Evolutionary conservation across 2,888 invertebrate species (phyloP).

Genomic region (Pheosia tremula): DNA sequence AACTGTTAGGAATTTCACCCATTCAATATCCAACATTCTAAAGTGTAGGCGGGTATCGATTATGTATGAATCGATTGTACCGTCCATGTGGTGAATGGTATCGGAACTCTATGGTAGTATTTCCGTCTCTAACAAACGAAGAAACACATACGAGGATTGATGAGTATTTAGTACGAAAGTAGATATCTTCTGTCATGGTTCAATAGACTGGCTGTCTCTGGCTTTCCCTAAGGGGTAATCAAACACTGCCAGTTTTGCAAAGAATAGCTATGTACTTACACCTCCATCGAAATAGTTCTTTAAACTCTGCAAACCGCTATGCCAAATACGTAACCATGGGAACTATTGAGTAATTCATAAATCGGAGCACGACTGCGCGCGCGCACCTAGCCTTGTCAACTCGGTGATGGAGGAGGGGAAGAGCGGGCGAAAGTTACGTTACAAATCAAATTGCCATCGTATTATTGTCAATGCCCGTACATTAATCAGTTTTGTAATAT

Average conservation of each 20-base stretch:
- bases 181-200: too few species aligned
- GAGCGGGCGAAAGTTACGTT: slow-evolving; percentile 69
- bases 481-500: slow-evolving; percentile 53
- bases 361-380: slow-evolving; percentile 39
- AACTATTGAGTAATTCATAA: slow-evolving; percentile 39
- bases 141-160: too few species aligned
- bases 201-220: too few species aligned
- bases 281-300: too few species aligned
- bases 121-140: neutral
- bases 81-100: slow-evolving; percentile 13
- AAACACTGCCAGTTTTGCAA: too few species aligned
- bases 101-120: neutral
- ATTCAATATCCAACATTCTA: slow-evolving; percentile 47
- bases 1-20: slow-evolving; percentile 57
- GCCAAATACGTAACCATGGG: slow-evolving; percentile 20
- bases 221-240: too few species aligned
- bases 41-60: slow-evolving; percentile 12
- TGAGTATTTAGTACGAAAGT: too few species aligned
- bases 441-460: slow-evolving; percentile 67
- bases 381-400: slow-evolving; percentile 58
- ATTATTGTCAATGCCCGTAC: slow-evolving; percentile 58
- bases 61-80: neutral
- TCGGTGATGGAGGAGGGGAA: slow-evolving; percentile 61
- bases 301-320: neutral
- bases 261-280: too few species aligned